phyloP scores from a whole-genome alignment of 2,113 vertebrate species.

The Antidorcas marsupialis region DNA sequence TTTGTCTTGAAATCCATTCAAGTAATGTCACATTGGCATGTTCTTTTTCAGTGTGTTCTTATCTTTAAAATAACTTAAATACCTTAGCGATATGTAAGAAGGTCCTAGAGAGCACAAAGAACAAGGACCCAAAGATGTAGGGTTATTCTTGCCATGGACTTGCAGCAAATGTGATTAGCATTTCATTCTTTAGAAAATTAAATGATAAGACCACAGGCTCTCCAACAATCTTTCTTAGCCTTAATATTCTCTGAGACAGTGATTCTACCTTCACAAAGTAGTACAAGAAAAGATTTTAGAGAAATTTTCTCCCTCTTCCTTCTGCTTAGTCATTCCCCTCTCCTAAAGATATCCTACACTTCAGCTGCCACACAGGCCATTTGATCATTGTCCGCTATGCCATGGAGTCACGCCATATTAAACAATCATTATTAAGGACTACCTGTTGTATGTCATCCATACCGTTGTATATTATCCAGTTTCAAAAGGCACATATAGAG shows the following conservation, averaged over 20 bases:
- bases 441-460: background rate
- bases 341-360: background rate
- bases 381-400: background rate
- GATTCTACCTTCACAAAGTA: background rate
- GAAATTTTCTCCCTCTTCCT: background rate
- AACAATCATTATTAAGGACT: background rate
- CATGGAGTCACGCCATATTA: background rate
- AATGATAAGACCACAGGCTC: background rate
- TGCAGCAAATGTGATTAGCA: background rate
- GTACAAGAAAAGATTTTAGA: background rate
- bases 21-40: background rate
- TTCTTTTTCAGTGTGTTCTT: conserved; percentile 9
- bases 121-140: background rate
- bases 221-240: background rate
- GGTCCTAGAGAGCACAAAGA: background rate
- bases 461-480: background rate
- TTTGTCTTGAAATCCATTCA: background rate
- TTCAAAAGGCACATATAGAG: background rate
- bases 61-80: background rate
- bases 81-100: background rate
- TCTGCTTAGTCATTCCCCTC: background rate
- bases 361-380: background rate
- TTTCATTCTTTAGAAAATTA: background rate
- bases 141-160: background rate
- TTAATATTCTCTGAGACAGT: background rate